Evolutionary conservation across 1,140 invertebrate genomes (phyloP), one percentile per base, ranked within the genome.

Genomic region (Dysdera silvatica): DNA sequence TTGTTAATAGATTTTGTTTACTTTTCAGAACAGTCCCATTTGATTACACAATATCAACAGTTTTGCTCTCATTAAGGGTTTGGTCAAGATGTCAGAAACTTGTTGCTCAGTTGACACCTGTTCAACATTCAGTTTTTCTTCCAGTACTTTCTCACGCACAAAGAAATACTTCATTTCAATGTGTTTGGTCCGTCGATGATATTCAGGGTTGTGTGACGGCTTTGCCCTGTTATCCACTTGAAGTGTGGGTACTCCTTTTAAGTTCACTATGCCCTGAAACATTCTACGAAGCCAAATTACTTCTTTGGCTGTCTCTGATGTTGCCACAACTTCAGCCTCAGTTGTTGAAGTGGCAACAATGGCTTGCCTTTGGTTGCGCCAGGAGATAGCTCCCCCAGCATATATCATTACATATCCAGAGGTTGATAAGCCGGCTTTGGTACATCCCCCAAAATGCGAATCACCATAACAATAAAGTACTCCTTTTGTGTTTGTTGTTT

Each of bases 131-230:
- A 23, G 66, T 32, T 48, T 12, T 37, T 29, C 48, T 53, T 18
- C 48, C 65, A 20, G 63, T 10, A 73, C 65, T 40, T 71, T 55
- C 56, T 74, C 70, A 31, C 74, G 51, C 40, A 77, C 71, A 48
- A 76, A 75, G 59, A 74, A 72, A 56, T 74, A 69, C 43, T 71
- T 16, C 4, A 75, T 71, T 20, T 72, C 57, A 37, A 77, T 77
- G 53, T 77, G 75, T 51, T 78, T 78, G 0, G 76, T 74, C 45
- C 75, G 67, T 35, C 67, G 49, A 56, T 78, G 74, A 51, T 73
- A 74, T 37, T 74, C 70, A 7, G 74, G 72, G 68, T 77, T 77
- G 35, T 75, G 61, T 23, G 69, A 66, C 3, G 75, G 56, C 40
- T 57, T 70, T 54, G 67, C 67, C 29, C 61, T 61, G 65, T 75